Evolutionary conservation across 2,113 vertebrate genomes (phyloP), one percentile per base, ranked within the genome.

Genomic region (Setophaga kirtlandii): DNA sequence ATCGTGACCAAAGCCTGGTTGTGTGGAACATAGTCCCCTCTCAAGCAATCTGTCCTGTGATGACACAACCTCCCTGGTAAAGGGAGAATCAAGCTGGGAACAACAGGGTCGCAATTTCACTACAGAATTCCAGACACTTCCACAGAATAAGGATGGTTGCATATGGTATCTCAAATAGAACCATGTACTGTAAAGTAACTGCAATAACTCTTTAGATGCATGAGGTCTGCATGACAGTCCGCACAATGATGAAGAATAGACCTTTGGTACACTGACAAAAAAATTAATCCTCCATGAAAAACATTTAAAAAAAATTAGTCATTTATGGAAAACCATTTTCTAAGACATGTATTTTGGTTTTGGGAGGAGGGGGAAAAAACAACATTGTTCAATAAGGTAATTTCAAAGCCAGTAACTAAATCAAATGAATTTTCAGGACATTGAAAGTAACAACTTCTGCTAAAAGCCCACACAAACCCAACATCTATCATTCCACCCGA

Each of bases 1-100:
- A 55, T 2, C 0, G 0, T n/a, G 50, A 62, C 41, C 30, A 63
- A 77, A 85, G 4, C 0, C 52, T 1, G 3, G 19, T 19, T 50
- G 13, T 75, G 42, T 0, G 0, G 55, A 28, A 49, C 9, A 30
- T 4, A 9, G 16, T 39, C 33, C 49, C 30, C 60, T 31, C 58
- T 35, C 2, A 3, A n/a, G 50, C 75, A 31, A 33, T 67, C 55
- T 15, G 7, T 50, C 56, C 47, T 44, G 35, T 46, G 28, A 70
- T 41, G 42, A 44, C 16, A 27, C 0, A 1, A 46, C 23, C 18
- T 63, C 9, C 44, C 20, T 35, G 50, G 20, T 7, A 67, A 83
- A 89, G 9, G 5, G 30, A 69, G 6, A 77, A 37, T 37, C 25
- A 49, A 52, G 7, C 37, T 53, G 59, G 18, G 22, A 76, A 65